These are phyloP conservation scores for Phymatocera aterrima DNA, from an alignment of 2,888 invertebrate genomes.

Conservation along the genomic window DNA sequence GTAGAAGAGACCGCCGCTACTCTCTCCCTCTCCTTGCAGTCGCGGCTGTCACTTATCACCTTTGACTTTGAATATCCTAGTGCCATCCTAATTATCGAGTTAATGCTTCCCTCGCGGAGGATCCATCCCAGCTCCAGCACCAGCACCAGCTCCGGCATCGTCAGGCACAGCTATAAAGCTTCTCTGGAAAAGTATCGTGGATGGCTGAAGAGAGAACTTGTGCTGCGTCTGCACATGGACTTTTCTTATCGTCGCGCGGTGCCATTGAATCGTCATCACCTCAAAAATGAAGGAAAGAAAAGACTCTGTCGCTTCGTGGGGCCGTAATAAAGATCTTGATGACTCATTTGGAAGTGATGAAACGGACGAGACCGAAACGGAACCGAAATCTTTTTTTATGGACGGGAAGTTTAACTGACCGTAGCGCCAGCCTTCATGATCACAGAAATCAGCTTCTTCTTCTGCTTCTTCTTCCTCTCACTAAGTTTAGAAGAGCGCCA, in stretches of 20 bases:
- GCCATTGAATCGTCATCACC: neutral
- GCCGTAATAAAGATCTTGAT: neutral
- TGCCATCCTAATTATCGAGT: neutral
- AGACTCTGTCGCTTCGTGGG: neutral
- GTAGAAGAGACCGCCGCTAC: neutral
- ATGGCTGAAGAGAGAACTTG: no score
- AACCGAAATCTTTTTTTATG: no score
- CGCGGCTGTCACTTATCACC: neutral
- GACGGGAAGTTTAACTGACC: neutral
- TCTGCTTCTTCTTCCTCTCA: neutral
- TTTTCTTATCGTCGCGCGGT: neutral
- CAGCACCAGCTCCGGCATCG: no score
- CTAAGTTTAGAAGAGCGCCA: neutral
- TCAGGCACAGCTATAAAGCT: neutral
- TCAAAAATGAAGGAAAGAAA: neutral
- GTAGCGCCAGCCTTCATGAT: neutral
- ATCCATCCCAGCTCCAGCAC: neutral
- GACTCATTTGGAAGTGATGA: slow-evolving; percentile 1
- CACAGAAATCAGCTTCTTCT: neutral
- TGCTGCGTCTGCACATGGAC: no score
- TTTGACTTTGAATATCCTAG: neutral
- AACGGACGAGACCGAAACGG: neutral
- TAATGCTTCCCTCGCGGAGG: neutral
- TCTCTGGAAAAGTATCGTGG: no score
- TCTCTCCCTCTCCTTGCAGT: neutral